Evolutionary conservation across 2,888 invertebrate genomes (phyloP), one percentile per base, ranked within the genome.

Genomic region (Steinernema hermaphroditum): DNA sequence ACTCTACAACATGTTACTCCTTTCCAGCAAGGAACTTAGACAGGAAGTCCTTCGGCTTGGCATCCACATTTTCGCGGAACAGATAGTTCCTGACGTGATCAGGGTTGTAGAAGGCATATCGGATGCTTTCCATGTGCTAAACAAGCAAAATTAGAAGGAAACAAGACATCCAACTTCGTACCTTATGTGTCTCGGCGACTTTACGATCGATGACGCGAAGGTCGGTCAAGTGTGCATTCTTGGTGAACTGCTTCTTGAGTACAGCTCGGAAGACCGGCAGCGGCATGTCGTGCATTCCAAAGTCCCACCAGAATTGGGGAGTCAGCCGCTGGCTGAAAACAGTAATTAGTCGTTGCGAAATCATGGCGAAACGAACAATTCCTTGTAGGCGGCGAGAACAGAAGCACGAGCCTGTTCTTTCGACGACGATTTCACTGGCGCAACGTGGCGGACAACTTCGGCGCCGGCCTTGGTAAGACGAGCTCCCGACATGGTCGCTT

Each of bases 21-120:
- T 88, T 88, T 68, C 88, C 88, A 72, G 87, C 86, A 78, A 88
- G 87, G 84, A 89, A 89, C 77, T 88, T 88, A 34, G 88, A 87
- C 29, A 89, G 82, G 81, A 89, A 89, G 72, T 79, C 88, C 75
- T 84, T 85, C 19, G 89, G 88, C 78, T 87, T 87, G 12, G 87
- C 83, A 70, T 87, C 87, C 62, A 85, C 81, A 34, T 88, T 87
- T 50, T 89, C 88, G 41, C 86, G 83, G 81, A 89, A 88, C 71
- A 86, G 77, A 76, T 83, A 88, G 75, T 84, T 86, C 87, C 88
- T 87, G 24, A 89, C 84, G 78, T 89, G 89, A 57, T 85, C 85
- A 19, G 80, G 79, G 72, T 86, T 86, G 83, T 85, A 84, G 78
- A 77, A 85, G 12, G 79, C 81, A 71, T 77, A 77, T 34, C 81